phyloP scores from a whole-genome alignment of 2,113 vertebrate species.

The Toxotes chatareus region DNA sequence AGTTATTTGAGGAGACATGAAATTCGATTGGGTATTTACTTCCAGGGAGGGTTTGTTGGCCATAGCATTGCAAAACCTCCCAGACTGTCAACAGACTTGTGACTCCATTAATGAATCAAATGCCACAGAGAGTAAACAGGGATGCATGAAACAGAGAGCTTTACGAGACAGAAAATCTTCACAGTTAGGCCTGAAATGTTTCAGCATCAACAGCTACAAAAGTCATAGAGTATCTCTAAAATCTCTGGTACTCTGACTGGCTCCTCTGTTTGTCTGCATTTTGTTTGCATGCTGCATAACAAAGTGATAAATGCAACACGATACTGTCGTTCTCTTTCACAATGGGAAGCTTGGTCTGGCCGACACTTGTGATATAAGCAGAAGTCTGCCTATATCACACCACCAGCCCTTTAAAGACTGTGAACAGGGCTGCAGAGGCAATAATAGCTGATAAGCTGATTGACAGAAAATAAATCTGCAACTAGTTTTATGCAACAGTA shows the following conservation, averaged over 20 bases:
- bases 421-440: neutral
- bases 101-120: constrained; percentile 20
- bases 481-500: neutral
- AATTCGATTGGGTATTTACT: constrained; percentile 45
- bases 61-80: constrained; percentile 38
- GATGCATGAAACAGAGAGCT: neutral
- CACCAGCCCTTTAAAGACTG: neutral
- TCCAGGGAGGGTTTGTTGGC: constrained; percentile 64
- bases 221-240: neutral
- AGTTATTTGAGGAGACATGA: constrained; percentile 23
- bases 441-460: neutral
- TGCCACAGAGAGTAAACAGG: constrained; percentile 25
- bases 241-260: neutral
- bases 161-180: neutral
- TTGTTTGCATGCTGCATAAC: too few relatives aligned
- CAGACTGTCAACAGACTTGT: constrained; percentile 52
- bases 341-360: too few relatives aligned
- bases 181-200: neutral
- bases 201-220: neutral
- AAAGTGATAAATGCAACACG: too few relatives aligned
- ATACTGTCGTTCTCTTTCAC: too few relatives aligned
- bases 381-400: neutral
- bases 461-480: neutral
- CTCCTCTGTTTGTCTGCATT: too few relatives aligned
- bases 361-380: neutral